Evolutionary conservation across 1,140 invertebrate genomes (phyloP), one percentile per base, ranked within the genome.

Genomic region (Orussus abietinus): DNA sequence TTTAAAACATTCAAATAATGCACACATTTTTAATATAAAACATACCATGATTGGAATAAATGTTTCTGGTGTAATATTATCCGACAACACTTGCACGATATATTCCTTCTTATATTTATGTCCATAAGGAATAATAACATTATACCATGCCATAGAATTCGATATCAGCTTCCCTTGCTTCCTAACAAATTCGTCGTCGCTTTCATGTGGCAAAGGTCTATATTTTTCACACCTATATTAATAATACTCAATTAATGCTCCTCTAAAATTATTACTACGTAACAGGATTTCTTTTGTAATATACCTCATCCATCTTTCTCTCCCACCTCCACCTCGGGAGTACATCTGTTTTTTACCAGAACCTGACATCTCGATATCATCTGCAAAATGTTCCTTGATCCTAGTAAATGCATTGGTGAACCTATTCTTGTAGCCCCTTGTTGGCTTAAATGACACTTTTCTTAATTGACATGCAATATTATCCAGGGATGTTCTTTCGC

Each of bases 51-150:
- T 55, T 11, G 83, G 81, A 30, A 77, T 73, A 39, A 85, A 80
- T 4, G 75, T 53, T 15, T 78, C 73, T 3, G 82, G 82, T 17
- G 76, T 66, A 22, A 84, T 54, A 17, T 73, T 71, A 1, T 75
- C 76, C 22, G 79, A 51, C 2, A 85, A 47, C 14, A 74, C 61
- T 38, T 75, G 75, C 32, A 83, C 49, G 0, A 85, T 32, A 22
- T 76, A 75, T 21, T 78, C 73, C 59, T 82, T 84, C 2, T 81
- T 78, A 67, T 84, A 82, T 60, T 82, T 82, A 14, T 78, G 75
- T 25, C 82, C 82, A 72, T 78, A 78, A 12, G 81, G 79, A 42
- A 85, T 76, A 5, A 69, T 69, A 4, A 80, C 70, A 59, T 76
- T 74, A 53, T 78, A 80, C 78, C 76, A 80, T 9, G 72, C 71